Evolutionary conservation across 64 coral and sea anemone species (phyloP).

Genomic region (Hydrozoanthus tunicans): DNA sequence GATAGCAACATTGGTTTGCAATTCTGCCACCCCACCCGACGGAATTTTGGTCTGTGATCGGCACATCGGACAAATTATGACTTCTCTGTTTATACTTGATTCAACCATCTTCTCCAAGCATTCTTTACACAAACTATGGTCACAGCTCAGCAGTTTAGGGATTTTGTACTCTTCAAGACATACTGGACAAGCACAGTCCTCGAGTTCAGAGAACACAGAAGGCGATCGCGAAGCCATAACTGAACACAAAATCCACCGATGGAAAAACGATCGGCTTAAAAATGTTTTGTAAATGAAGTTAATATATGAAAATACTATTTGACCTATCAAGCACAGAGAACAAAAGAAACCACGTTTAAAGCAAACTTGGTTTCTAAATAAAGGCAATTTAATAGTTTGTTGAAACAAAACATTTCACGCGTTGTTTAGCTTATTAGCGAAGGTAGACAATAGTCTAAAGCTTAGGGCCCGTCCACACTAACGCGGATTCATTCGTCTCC

Average conservation of each 20-base stretch:
- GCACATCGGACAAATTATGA: conserved; percentile 71
- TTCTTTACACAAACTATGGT: conserved; percentile 67
- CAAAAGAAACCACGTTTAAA: conserved; percentile 26
- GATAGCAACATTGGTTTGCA: conserved; percentile 55
- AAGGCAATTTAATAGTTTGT: neutral
- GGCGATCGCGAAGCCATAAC: conserved; percentile 4
- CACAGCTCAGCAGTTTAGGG: conserved; percentile 69
- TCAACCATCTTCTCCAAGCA: conserved; percentile 63
- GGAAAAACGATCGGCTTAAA: neutral
- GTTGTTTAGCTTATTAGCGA: too few relatives aligned
- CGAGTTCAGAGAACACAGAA: neutral
- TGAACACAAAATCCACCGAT: neutral
- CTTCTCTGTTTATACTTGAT: conserved; percentile 5
- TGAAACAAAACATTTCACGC: neutral
- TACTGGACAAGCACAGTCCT: conserved; percentile 62
- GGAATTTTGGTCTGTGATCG: conserved; percentile 54
- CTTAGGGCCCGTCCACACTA: too few relatives aligned
- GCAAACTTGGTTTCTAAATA: conserved; percentile 46
- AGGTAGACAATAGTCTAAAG: too few relatives aligned
- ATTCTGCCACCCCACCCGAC: conserved; percentile 38
- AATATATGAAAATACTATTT: neutral
- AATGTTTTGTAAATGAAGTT: neutral
- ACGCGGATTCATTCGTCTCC: too few relatives aligned
- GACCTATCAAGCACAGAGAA: neutral
- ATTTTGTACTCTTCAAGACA: conserved; percentile 74